phyloP scores from a whole-genome alignment of 2,888 invertebrate species.

The Caenorhabditis panamensis region DNA sequence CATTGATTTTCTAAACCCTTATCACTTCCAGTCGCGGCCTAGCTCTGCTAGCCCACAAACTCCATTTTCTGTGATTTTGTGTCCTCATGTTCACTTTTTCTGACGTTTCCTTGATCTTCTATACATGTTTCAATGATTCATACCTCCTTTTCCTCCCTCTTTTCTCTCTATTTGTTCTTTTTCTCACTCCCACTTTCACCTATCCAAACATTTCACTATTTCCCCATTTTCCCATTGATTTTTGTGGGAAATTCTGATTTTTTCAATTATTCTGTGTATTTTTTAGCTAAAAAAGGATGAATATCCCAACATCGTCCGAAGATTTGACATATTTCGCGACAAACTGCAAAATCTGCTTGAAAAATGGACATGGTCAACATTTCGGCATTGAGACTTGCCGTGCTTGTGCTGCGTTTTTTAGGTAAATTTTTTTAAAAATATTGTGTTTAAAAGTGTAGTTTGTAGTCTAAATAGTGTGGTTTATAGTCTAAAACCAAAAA shows the following conservation, averaged over 20 bases:
- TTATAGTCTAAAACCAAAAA: too few relatives aligned
- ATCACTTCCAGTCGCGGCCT: too few relatives aligned
- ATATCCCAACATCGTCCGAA: conserved; percentile 13
- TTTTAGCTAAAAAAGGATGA: background rate
- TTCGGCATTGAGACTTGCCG: conserved; percentile 53
- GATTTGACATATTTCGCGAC: conserved; percentile 8
- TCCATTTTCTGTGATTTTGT: too few relatives aligned
- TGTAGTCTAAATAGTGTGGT: background rate
- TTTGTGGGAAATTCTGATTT: background rate
- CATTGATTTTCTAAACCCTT: too few relatives aligned
- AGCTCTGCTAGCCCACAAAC: too few relatives aligned
- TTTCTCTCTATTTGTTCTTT: background rate
- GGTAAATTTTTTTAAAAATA: conserved; percentile 10
- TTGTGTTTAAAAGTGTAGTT: background rate
- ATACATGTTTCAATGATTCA: background rate
- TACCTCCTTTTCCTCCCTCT: background rate
- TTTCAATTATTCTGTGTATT: background rate
- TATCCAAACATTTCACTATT: background rate
- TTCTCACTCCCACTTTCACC: background rate
- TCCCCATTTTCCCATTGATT: conserved; percentile 1
- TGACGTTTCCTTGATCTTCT: too few relatives aligned
- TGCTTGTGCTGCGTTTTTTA: conserved; percentile 56
- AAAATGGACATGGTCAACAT: conserved; percentile 46
- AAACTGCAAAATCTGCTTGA: conserved; percentile 45
- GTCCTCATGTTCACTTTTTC: too few relatives aligned